phyloP scores from a whole-genome alignment of 2,888 invertebrate genomes.

The Aplocera efformata region DNA sequence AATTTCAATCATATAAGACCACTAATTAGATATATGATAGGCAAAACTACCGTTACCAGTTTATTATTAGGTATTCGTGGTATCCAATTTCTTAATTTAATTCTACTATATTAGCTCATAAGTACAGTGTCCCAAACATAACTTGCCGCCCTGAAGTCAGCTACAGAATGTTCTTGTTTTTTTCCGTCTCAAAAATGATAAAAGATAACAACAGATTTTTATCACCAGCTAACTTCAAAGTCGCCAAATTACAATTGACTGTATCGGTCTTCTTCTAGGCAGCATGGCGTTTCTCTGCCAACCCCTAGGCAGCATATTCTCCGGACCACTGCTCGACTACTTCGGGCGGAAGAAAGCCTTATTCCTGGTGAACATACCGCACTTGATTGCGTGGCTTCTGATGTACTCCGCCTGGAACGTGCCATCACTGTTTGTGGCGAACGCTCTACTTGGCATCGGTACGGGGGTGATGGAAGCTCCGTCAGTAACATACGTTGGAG shows the following conservation, averaged over 20 bases:
- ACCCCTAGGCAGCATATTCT: constrained; percentile 79
- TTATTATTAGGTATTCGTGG: no score
- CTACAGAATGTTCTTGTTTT: no score
- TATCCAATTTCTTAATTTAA: no score
- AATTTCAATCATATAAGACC: no score
- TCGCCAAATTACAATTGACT: background rate
- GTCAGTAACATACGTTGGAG: constrained; percentile 82
- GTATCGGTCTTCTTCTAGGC: constrained; percentile 55
- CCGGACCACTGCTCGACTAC: constrained; percentile 76
- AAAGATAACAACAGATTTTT: no score
- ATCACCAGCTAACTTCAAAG: no score
- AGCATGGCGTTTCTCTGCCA: constrained; percentile 80
- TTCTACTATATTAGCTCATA: no score
- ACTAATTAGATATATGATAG: no score
- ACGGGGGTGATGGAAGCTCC: constrained; percentile 82
- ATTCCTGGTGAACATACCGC: constrained; percentile 80
- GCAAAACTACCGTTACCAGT: no score
- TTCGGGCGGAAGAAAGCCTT: constrained; percentile 78
- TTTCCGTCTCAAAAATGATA: no score
- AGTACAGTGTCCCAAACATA: no score
- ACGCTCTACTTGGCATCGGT: constrained; percentile 77
- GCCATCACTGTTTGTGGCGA: constrained; percentile 69
- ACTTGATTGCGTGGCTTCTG: constrained; percentile 78
- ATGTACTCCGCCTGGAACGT: constrained; percentile 74
- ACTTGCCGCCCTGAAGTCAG: no score